Conservation (phyloP, 2,888 invertebrate genomes). For the Thereva nobilitata region DNA sequence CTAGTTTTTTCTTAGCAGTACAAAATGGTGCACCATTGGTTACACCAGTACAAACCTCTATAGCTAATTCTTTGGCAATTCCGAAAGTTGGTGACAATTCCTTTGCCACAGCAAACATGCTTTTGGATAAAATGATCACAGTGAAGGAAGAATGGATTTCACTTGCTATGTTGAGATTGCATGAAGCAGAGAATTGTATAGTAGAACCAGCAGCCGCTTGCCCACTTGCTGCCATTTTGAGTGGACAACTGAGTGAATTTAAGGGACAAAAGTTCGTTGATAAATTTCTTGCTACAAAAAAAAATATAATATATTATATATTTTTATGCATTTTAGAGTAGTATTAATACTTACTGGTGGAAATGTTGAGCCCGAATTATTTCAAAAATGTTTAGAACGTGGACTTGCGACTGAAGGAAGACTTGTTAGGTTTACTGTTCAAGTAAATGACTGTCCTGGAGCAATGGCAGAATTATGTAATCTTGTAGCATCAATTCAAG, state of each 20-base stretch:
- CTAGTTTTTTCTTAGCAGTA: conserved; percentile 79
- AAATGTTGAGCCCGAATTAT: no score
- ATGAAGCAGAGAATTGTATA: conserved; percentile 85
- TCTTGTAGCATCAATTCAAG: no score
- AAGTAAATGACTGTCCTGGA: no score
- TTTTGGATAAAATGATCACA: conserved; percentile 79
- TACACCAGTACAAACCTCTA: conserved; percentile 70
- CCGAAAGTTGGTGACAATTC: conserved; percentile 87
- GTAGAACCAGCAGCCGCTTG: conserved; percentile 91
- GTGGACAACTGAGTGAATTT: conserved; percentile 78
- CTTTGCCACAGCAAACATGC: conserved; percentile 70
- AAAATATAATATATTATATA: no score
- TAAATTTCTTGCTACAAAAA: neutral
- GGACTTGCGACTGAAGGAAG: no score
- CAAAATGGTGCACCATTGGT: conserved; percentile 69
- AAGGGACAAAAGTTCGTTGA: conserved; percentile 70
- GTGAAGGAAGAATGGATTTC: conserved; percentile 85
- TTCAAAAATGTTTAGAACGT: no score
- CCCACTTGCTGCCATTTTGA: conserved; percentile 82
- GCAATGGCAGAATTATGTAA: no score
- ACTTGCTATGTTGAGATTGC: conserved; percentile 75
- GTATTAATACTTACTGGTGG: no score
- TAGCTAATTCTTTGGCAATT: conserved; percentile 89
- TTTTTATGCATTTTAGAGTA: no score
- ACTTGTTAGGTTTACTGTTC: no score